These are phyloP conservation scores for Chaenogobius annularis DNA, from an alignment of 2,113 vertebrate species.

Conservation along the genomic window DNA sequence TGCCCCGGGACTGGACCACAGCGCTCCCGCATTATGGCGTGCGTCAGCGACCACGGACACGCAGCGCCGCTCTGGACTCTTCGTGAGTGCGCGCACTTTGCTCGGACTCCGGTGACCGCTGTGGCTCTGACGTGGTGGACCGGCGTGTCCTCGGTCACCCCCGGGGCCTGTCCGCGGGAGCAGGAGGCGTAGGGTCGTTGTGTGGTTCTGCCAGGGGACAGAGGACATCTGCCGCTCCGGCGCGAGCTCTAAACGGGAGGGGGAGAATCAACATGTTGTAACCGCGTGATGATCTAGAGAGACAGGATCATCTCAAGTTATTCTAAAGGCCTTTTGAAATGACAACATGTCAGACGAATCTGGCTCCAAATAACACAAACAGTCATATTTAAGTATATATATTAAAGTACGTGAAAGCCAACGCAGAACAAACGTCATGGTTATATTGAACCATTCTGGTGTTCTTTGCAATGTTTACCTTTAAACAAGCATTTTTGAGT, in stretches of 20 bases:
- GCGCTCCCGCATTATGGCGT: conserved; percentile 46
- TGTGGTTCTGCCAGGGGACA: neutral
- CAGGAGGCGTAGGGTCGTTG: neutral
- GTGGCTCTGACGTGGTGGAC: conserved; percentile 23
- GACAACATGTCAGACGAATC: neutral
- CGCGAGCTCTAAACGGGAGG: neutral
- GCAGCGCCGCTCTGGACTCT: conserved; percentile 16
- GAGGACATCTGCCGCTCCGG: conserved; percentile 8
- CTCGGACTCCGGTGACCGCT: conserved; percentile 18
- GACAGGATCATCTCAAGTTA: neutral
- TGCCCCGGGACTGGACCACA: neutral
- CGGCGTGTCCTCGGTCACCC: neutral
- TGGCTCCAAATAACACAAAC: no score
- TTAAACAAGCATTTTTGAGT: neutral
- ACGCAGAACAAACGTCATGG: neutral
- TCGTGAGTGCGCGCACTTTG: conserved; percentile 58
- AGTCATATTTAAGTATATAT: no score
- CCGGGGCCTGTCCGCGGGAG: neutral
- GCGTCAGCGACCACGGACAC: conserved; percentile 2
- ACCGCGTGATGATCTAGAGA: neutral
- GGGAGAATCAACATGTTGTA: neutral
- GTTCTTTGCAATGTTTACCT: neutral
- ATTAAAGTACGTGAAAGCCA: no score
- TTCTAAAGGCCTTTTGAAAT: neutral
- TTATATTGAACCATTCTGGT: neutral